Conservation (phyloP, 2,888 invertebrate species). For the Tiliacea aurago region DNA sequence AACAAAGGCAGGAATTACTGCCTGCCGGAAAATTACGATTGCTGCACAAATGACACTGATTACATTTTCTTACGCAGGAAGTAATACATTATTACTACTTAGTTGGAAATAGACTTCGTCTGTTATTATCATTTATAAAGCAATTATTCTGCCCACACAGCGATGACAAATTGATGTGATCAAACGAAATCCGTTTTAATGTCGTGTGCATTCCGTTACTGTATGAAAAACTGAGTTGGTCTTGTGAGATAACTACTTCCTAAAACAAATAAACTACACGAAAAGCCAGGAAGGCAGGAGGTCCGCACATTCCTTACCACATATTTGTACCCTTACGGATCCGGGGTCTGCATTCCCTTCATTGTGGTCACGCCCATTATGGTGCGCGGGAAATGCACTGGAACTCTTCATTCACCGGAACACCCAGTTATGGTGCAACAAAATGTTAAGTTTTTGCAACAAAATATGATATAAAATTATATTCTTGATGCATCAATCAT, state of each 20-base stretch:
- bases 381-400: slow-evolving; percentile 78
- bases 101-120: slow-evolving; percentile 47
- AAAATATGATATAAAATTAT: slow-evolving; percentile 5
- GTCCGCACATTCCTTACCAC: slow-evolving; percentile 79
- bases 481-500: slow-evolving; percentile 4
- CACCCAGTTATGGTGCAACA: slow-evolving; percentile 71
- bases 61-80: slow-evolving; percentile 62
- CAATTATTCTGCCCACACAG: slow-evolving; percentile 64
- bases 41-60: slow-evolving; percentile 54
- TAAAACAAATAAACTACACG: slow-evolving; percentile 29
- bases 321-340: slow-evolving; percentile 78
- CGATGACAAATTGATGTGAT: slow-evolving; percentile 60
- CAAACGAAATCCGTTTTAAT: slow-evolving; percentile 25
- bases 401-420: slow-evolving; percentile 76
- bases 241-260: slow-evolving; percentile 22
- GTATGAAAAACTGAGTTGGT: slow-evolving; percentile 7
- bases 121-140: slow-evolving; percentile 64
- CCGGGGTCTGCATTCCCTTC: slow-evolving; percentile 75
- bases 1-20: slow-evolving; percentile 43
- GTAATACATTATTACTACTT: slow-evolving; percentile 46
- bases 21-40: slow-evolving; percentile 58
- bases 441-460: slow-evolving; percentile 38
- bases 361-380: slow-evolving; percentile 77
- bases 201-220: not conserved
- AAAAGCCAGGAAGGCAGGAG: slow-evolving; percentile 77